Conservation (phyloP, 2,888 invertebrate genomes). For the Onchidella celtica region DNA sequence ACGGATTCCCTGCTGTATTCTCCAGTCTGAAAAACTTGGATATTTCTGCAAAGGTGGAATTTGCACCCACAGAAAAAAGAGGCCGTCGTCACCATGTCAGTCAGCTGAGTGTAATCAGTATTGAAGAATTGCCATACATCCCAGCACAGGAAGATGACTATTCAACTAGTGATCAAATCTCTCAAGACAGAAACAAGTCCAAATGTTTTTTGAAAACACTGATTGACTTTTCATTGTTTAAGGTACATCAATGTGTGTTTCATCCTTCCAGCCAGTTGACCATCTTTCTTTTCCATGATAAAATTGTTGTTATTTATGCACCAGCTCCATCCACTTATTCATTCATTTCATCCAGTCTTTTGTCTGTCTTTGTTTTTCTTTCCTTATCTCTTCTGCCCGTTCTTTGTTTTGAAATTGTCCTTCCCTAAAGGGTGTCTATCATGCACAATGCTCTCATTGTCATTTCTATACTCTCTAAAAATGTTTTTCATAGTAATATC, state of each 20-base stretch:
- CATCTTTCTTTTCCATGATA: no score
- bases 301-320: no score
- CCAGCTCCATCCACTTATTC: neutral
- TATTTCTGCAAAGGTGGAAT: no score
- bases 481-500: no score
- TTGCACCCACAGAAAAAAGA: no score
- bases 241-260: constrained; percentile 28
- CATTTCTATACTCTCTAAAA: no score
- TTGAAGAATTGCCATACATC: constrained; percentile 17
- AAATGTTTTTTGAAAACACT: neutral
- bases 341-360: neutral
- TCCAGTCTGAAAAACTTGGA: neutral
- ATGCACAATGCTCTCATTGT: no score
- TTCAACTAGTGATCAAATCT: neutral
- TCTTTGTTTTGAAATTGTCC: no score
- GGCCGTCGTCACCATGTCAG: no score
- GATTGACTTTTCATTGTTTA: constrained; percentile 39
- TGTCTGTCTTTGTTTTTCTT: neutral
- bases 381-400: neutral
- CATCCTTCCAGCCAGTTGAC: no score
- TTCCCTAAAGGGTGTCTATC: no score
- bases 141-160: neutral
- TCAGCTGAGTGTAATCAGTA: constrained; percentile 32
- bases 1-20: neutral
- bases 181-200: neutral